phyloP scores from a whole-genome alignment of 1,140 invertebrate genomes.

The Matsumurasca onukii region DNA sequence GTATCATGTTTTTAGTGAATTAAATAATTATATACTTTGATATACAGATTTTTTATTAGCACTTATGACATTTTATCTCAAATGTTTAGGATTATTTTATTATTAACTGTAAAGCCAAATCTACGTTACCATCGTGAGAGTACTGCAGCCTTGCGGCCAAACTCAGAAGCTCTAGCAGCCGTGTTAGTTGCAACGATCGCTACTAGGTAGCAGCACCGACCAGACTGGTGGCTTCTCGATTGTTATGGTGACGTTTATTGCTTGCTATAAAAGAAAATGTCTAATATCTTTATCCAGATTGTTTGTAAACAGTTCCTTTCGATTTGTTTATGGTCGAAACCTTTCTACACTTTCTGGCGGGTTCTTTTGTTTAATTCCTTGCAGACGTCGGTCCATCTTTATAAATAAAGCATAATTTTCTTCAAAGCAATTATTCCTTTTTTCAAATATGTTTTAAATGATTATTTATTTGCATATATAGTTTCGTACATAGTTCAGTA shows the following conservation, averaged over 20 bases:
- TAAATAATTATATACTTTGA: no score
- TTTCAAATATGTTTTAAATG: no score
- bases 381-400: no score
- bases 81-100: conserved; percentile 1
- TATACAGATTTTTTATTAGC: background rate
- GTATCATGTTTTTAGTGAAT: no score
- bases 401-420: no score
- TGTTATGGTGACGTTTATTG: conserved; percentile 23
- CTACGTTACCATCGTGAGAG: no score
- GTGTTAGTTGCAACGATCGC: conserved; percentile 1
- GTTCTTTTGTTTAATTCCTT: no score
- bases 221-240: background rate
- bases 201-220: conserved; percentile 16
- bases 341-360: no score
- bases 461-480: no score
- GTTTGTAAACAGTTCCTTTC: conserved; percentile 19
- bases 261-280: conserved; percentile 17
- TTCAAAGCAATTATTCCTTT: no score
- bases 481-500: no score
- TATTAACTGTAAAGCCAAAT: no score
- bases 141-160: background rate
- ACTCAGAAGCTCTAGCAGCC: background rate
- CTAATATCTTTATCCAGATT: conserved; percentile 8
- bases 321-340: background rate
- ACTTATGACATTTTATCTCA: background rate